Conservation (phyloP, 2,888 invertebrate species). For the Macrosiphum euphorbiae region DNA sequence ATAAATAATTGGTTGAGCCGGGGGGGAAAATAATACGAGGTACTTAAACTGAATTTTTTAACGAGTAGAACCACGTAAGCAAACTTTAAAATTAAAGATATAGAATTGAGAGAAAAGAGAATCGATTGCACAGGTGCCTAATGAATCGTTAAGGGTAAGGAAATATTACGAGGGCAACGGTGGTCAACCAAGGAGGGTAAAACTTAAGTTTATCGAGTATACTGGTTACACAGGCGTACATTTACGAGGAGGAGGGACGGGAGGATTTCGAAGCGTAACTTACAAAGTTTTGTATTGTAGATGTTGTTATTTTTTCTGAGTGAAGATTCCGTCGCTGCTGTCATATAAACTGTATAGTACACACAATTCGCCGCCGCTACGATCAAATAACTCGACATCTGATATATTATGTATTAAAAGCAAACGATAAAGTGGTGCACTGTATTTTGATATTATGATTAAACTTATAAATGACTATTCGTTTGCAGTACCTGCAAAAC, state of each 20-base stretch:
- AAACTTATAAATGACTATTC: too few relatives aligned
- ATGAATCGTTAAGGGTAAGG: background rate
- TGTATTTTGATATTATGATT: too few relatives aligned
- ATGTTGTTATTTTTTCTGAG: background rate
- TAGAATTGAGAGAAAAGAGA: background rate
- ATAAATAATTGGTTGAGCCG: background rate
- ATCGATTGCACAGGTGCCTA: background rate
- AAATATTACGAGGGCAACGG: background rate
- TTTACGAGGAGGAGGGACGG: background rate
- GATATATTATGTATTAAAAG: background rate
- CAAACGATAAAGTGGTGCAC: too few relatives aligned
- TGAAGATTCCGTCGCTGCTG: background rate
- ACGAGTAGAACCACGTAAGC: background rate
- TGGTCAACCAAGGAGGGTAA: background rate
- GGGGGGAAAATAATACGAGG: background rate
- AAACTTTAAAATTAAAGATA: background rate
- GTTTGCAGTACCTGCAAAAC: too few relatives aligned
- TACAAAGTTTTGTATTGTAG: background rate
- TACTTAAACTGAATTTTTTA: background rate
- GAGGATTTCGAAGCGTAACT: background rate
- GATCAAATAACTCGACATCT: background rate
- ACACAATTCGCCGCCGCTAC: background rate
- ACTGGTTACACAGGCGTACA: background rate
- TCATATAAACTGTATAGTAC: background rate
- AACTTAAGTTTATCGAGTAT: background rate